Base-by-base conservation (phyloP, 2,888 invertebrate genomes). In the Brassicogethes aeneus region DNA sequence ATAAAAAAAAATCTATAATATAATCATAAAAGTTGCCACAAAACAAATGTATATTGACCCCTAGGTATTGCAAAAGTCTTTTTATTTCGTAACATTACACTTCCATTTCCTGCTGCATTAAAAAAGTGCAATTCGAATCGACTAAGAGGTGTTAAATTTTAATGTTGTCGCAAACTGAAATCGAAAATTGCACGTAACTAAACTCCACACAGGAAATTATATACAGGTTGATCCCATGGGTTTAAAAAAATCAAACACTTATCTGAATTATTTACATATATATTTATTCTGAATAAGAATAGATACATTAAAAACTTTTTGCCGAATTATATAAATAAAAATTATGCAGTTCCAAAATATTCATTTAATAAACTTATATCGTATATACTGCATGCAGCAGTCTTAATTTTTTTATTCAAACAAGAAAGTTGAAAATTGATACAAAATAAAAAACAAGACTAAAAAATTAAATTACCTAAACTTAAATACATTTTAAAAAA, bases 281-380 rank as follows among this genome's bases (percentile, higher is more conserved):
- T 52, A 52, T 64, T 61, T 62, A 64, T 62, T 64, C 54, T 57
- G 49, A n/a, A 60, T 55, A 56, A 55, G 56, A 59, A 61, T 59
- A 59, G 57, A 60, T 62, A 62, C 59, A 60, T 59, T 57, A 53
- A 57, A 56, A 59, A 57, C 52, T 51, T n/a, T 59, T 57, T 56
- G 61, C 50, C 57, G 60, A 61, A 63, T 59, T 59, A 57, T 57
- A 55, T 59, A 57, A 60, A 60, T 54, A 46, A 44, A 50, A 39
- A 47, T 14, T 37, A 37, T n/a, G 37, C 40, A 47, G 41, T 13
- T 36, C 14, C 45, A 40, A 46, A 48, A 47, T 38, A 40, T 43
- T 36, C 43, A 43, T 42, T 36, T 23, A 45, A 50, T 41, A 45
- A 36, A 29, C 17, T 29, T 36, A 40, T 39, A n/a, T n/a, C n/a